Base-by-base conservation (phyloP, 2,888 invertebrate genomes). In the Aleiodes alternator region DNA sequence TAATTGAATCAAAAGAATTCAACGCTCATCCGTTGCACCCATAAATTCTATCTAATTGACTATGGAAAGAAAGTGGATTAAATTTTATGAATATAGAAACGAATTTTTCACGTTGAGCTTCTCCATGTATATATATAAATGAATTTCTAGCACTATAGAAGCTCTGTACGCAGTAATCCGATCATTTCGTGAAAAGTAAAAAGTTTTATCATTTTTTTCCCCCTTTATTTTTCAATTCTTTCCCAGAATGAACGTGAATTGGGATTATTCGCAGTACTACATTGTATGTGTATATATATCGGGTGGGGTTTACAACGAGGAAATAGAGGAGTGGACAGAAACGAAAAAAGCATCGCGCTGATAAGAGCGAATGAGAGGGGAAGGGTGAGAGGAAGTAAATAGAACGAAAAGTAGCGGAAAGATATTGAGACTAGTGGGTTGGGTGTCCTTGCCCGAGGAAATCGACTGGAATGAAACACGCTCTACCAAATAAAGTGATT, bases 401-500 rank as follows among this genome's bases (percentile, higher is more conserved):
- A 64, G 61, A 57, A 78, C 73, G 78, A 66, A 70, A 75, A 76
- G 74, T 79, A 72, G 77, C 61, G 75, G 75, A 80, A 79, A 76
- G 76, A 80, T 78, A 80, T 80, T 75, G 80, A 77, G 78, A 73
- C 69, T 50, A 72, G 73, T 29, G 73, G 57, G 74, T 55, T 43
- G 38, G 59, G 68, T 34, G 31, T 72, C 50, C 71, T 72, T 57
- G 29, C 72, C 74, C 68, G 48, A 77, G 77, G 76, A 80, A 82
- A 82, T 80, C 74, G 80, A 59, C 57, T 59, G 81, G 79, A 82
- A 81, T 81, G 74, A 82, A 82, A 80, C 76, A 80, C 76, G 78
- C 73, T 74, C 77, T 74, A 57, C 59, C 76, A 81, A 81, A 80
- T 79, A 80, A 78, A 82, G 79, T 82, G 79, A 82, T 82, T 82